phyloP scores from a whole-genome alignment of 2,113 vertebrate species.

The Hepsetus odoe region DNA sequence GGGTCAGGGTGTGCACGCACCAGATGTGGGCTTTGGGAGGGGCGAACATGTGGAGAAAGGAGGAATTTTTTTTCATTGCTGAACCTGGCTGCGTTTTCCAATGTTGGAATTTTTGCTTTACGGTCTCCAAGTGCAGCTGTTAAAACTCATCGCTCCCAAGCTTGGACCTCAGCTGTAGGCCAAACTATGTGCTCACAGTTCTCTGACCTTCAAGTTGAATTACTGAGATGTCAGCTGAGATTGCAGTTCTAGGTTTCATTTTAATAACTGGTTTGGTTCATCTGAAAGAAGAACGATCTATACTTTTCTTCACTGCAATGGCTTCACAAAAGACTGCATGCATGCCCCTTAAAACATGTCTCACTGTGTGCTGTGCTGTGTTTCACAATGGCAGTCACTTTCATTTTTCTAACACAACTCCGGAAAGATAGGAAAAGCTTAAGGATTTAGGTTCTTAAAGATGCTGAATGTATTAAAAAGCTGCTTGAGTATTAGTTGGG shows the following conservation, averaged over 20 bases:
- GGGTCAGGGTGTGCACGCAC: constrained; percentile 66
- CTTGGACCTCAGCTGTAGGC: neutral
- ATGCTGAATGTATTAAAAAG: no score
- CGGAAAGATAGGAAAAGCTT: no score
- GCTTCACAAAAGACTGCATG: neutral
- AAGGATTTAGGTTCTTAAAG: no score
- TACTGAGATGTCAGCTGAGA: neutral
- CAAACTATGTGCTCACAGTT: neutral
- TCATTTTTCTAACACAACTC: no score
- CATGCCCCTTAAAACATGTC: no score
- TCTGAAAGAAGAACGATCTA: neutral
- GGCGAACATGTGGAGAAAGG: constrained; percentile 55
- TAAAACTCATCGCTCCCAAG: constrained; percentile 31
- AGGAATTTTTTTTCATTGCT: constrained; percentile 16
- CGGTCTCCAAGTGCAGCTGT: constrained; percentile 46
- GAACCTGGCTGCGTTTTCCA: constrained; percentile 40
- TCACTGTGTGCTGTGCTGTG: no score
- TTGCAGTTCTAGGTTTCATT: neutral
- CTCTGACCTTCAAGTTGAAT: neutral
- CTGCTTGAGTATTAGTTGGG: no score
- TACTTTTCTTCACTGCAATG: neutral
- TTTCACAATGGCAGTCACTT: no score
- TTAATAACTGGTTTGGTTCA: neutral
- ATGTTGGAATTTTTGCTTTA: constrained; percentile 33
- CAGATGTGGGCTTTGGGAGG: constrained; percentile 60